Percentiles rank a stretch among this genome's conserved stretches.
phyloP scores from a whole-genome alignment of 2,797 vertebrate species.

The Neopelma chrysocephalum region DNA sequence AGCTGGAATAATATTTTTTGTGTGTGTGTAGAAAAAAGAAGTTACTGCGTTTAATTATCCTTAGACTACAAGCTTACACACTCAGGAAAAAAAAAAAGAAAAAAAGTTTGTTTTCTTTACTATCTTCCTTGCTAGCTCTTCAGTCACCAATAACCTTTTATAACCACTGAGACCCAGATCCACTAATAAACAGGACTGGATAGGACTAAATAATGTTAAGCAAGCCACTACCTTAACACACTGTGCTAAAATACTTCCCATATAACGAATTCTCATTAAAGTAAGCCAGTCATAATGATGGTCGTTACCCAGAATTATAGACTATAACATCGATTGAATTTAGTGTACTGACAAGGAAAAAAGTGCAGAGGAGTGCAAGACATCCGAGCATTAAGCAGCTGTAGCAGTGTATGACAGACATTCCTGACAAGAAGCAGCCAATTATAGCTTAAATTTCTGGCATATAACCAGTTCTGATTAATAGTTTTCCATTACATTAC shows the following conservation, averaged over 20 bases:
- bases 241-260: constrained; percentile 14
- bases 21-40: not conserved
- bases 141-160: not conserved
- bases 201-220: not conserved
- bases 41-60: not conserved
- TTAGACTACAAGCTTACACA: not conserved
- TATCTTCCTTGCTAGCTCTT: not conserved
- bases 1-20: not conserved
- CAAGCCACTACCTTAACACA: not conserved
- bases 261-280: constrained; percentile 74
- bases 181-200: not conserved
- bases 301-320: constrained; percentile 75
- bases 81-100: not conserved
- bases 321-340: constrained; percentile 71
- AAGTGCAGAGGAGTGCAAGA: constrained; percentile 69
- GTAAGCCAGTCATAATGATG: constrained; percentile 73
- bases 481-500: constrained; percentile 83
- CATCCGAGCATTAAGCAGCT: constrained; percentile 74
- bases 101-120: not conserved
- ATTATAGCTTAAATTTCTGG: constrained; percentile 88
- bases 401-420: constrained; percentile 77
- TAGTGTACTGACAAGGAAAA: constrained; percentile 69
- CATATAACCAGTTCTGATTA: constrained; percentile 86
- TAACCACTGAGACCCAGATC: not conserved
- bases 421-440: constrained; percentile 85